These are phyloP conservation scores for Heterotilapia buettikoferi DNA, from an alignment of 2,113 vertebrate species.

Conservation along the genomic window DNA sequence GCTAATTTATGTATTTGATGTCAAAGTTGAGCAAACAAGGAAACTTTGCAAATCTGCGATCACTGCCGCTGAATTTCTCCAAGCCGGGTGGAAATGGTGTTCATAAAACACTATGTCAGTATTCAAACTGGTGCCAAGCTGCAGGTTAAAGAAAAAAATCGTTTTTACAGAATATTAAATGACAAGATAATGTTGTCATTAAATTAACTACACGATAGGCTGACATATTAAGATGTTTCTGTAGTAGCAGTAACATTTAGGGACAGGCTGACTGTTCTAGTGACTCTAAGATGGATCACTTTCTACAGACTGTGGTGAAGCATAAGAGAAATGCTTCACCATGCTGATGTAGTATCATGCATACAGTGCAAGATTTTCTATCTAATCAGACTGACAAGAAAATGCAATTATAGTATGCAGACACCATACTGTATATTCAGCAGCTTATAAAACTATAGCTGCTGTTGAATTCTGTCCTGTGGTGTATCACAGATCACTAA, in stretches of 20 bases:
- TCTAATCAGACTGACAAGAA: not conserved
- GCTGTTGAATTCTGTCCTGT: not conserved
- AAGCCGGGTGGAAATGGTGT: not conserved
- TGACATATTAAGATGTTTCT: not conserved
- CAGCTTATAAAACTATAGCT: not conserved
- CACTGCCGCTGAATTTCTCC: not conserved
- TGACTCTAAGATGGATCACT: not conserved
- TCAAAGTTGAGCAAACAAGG: not conserved
- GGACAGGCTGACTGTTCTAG: not conserved
- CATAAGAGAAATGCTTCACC: not conserved
- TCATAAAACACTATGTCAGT: rapidly evolving
- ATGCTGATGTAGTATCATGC: not conserved
- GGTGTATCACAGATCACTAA: not conserved
- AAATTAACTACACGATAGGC: not conserved
- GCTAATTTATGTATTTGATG: not conserved
- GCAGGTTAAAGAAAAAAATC: not conserved
- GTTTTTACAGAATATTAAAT: not conserved
- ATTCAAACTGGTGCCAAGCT: not conserved
- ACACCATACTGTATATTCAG: not conserved
- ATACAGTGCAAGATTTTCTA: not conserved
- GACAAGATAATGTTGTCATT: not conserved
- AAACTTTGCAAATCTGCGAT: not conserved
- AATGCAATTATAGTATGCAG: not conserved
- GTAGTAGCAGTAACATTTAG: not conserved
- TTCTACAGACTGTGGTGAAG: not conserved